These are phyloP conservation scores for Zonotrichia leucophrys DNA, from an alignment of 2,113 vertebrate genomes.

Conservation along the genomic window DNA sequence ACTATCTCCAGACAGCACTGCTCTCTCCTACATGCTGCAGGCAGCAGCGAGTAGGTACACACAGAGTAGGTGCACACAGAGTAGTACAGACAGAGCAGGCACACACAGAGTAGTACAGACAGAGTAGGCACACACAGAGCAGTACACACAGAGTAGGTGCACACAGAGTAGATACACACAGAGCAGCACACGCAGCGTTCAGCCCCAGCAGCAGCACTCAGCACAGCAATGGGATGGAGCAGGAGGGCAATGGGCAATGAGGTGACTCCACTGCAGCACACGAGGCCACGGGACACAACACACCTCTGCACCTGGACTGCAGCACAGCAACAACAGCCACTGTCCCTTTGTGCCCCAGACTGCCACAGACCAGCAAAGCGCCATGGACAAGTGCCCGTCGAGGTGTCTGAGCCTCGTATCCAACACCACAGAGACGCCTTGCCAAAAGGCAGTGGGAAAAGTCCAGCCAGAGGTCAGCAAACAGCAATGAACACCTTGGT, in stretches of 20 bases:
- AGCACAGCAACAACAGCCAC: neutral
- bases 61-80: neutral
- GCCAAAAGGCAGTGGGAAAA: neutral
- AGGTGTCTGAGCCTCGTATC: too few relatives aligned
- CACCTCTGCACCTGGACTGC: neutral
- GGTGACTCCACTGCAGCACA: fast-evolving
- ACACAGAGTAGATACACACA: neutral
- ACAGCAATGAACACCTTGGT: neutral
- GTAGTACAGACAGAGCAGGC: neutral
- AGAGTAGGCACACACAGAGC: neutral
- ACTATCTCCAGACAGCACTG: neutral
- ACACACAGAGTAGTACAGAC: too few relatives aligned
- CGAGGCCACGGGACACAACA: neutral
- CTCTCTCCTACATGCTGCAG: neutral
- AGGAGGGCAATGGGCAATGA: neutral
- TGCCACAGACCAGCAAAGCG: too few relatives aligned
- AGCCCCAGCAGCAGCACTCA: neutral
- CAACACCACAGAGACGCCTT: too few relatives aligned
- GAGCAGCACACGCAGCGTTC: fast-evolving
- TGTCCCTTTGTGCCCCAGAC: too few relatives aligned
- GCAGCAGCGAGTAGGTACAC: neutral
- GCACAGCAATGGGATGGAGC: fast-evolving
- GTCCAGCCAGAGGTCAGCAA: neutral
- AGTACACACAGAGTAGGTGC: too few relatives aligned
- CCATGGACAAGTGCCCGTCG: too few relatives aligned